Percentiles rank a stretch among this genome's conserved stretches.
Conservation (phyloP, 2,888 invertebrate genomes). For the Lasius fuliginosus region DNA sequence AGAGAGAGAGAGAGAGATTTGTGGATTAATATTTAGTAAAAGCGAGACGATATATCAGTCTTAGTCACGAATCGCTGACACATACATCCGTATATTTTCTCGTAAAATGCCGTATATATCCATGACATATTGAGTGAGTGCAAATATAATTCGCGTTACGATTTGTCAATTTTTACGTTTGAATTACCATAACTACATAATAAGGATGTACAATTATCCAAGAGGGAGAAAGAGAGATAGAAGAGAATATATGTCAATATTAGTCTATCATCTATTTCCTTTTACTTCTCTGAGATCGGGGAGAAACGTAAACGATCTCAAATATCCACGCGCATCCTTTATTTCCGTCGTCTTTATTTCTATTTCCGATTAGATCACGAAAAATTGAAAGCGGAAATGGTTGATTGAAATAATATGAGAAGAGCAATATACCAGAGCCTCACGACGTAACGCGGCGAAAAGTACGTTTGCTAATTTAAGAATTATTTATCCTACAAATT, state of each 20-base stretch:
- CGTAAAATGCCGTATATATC: background rate
- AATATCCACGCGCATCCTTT: constrained; percentile 19
- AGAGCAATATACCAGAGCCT: constrained; percentile 52
- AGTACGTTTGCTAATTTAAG: background rate
- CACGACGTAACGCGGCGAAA: background rate
- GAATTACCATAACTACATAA: constrained; percentile 7
- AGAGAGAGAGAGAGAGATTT: background rate
- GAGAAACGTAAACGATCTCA: constrained; percentile 18
- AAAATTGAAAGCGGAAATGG: constrained; percentile 40
- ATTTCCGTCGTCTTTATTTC: constrained; percentile 43
- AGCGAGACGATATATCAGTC: constrained; percentile 21
- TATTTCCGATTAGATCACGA: constrained; percentile 49
- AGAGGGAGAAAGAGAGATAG: background rate
- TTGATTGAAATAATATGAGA: constrained; percentile 67
- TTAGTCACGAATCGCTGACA: constrained; percentile 11
- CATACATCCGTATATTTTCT: constrained; percentile 7
- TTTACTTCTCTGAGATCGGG: background rate
- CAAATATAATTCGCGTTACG: constrained; percentile 28
- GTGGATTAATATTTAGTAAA: constrained; percentile 30
- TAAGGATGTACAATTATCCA: background rate
- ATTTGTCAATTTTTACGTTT: constrained; percentile 36
- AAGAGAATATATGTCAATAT: background rate
- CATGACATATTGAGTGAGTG: background rate
- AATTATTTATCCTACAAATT: constrained; percentile 11
- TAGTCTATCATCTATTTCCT: constrained; percentile 8